A percentile compares a stretch with the other conserved stretches of the same genome.
Evolutionary conservation across 1,140 invertebrate genomes (phyloP).

Genomic region (Diachasmimorpha longicaudata): DNA sequence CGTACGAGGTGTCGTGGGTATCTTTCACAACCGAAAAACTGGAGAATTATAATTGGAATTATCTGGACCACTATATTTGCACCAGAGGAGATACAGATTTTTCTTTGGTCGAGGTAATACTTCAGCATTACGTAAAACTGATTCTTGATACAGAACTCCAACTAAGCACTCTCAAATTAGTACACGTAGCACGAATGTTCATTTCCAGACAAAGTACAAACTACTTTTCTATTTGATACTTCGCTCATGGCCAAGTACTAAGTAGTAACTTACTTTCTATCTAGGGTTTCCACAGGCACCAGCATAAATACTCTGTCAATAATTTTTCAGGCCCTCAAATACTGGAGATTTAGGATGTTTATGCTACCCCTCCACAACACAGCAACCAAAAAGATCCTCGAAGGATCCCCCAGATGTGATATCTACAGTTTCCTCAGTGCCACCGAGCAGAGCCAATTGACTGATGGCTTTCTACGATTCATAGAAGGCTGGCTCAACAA

Average conservation of each 20-base stretch:
- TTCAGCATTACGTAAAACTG: background rate
- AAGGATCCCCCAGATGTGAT: constrained; percentile 77
- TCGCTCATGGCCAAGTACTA: too few species aligned
- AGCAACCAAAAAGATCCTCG: constrained; percentile 75
- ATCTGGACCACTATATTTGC: constrained; percentile 96
- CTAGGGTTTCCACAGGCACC: too few species aligned
- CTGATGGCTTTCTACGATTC: constrained; percentile 82
- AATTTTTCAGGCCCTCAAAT: constrained; percentile 79
- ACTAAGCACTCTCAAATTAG: too few species aligned
- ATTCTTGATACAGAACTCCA: background rate
- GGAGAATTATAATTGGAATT: constrained; percentile 98
- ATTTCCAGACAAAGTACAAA: too few species aligned
- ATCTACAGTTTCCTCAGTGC: constrained; percentile 73
- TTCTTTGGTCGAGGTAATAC: constrained; percentile 77
- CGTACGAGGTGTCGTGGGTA: constrained; percentile 93
- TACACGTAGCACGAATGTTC: too few species aligned
- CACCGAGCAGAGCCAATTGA: constrained; percentile 70
- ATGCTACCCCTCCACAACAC: constrained; percentile 79
- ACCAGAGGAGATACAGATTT: constrained; percentile 91
- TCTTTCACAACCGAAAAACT: constrained; percentile 93
- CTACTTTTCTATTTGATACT: too few species aligned
- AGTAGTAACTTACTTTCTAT: too few species aligned
- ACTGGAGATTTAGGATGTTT: constrained; percentile 92
- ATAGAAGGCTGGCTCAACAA: constrained; percentile 90
- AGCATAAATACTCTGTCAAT: too few species aligned